Base-by-base conservation (phyloP, 2,113 vertebrate species). In the Psephotus haematonotus region DNA sequence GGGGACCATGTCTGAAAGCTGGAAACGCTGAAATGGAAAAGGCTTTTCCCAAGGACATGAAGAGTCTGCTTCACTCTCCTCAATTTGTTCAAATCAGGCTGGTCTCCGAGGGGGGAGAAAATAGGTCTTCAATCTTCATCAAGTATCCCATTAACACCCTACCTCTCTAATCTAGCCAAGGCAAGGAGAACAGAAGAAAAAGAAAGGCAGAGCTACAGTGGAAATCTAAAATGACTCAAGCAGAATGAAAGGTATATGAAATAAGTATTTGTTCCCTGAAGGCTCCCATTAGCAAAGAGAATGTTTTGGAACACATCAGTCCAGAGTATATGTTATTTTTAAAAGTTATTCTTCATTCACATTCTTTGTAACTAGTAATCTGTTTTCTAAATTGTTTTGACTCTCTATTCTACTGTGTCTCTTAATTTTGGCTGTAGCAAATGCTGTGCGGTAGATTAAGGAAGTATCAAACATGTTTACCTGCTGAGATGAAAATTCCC, bases 71-170 rank as follows among this genome's bases (percentile, higher is more conserved):
- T 82, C 87, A 35, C 80, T 93, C 82, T 93, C 90, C 96, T 97
- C 69, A 5, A 68, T 97, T 96, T 83, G 91, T 92, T 93, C 80
- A 89, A 90, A 94, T 96, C 94, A 96, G 83, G 67, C 92, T 92
- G 69, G 88, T 96, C 97, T 95, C 82, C 7, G 20, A 87, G n/a
- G 44, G 89, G 77, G 68, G 33, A 95, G 89, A 96, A 96, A 96
- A 95, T 88, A 93, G 93, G 65, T 94, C 96, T 97, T 97, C 96
- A 92, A 3, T 98, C 97, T 97, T 95, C 97, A 96, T 97, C 96
- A 92, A 93, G 76, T 83, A 88, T 78, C 75, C 94, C 87, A 27
- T 96, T 97, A 96, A 92, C 86, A 87, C 97, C 97, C 96, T 96
- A 91, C 97, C 96, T 97, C 97, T 97, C 67, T 93, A 72, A 88